A percentile compares a stretch with the other conserved stretches of the same genome.
These are phyloP conservation scores for Chanos chanos DNA, from an alignment of 2,797 vertebrate genomes.

Conservation along the genomic window DNA sequence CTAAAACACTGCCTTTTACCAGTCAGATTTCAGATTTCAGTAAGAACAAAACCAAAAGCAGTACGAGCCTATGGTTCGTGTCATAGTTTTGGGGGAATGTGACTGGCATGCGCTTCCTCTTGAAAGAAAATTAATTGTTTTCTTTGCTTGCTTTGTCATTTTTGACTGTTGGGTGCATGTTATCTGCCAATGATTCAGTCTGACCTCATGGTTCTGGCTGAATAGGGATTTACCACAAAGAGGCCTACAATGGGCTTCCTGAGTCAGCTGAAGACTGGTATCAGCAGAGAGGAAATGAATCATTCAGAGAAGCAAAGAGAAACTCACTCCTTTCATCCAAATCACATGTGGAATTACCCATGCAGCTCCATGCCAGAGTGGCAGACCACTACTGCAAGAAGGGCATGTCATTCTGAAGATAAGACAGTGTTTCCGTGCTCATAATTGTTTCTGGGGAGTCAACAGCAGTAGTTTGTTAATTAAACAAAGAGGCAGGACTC, in stretches of 20 bases:
- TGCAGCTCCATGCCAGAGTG: conserved; percentile 5
- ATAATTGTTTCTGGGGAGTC: conserved; percentile 26
- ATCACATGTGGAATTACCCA: neutral
- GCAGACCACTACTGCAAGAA: neutral
- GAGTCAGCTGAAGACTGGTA: conserved; percentile 8
- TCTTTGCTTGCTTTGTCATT: neutral
- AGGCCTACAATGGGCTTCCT: neutral
- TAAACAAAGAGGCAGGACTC: conserved; percentile 6
- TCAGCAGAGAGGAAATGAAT: conserved; percentile 18
- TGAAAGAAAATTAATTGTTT: neutral
- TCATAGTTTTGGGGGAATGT: neutral
- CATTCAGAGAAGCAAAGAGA: conserved; percentile 5
- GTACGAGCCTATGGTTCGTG: too few relatives aligned
- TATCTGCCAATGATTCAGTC: neutral
- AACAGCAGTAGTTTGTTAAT: conserved; percentile 25
- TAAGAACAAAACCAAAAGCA: too few relatives aligned
- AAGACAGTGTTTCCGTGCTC: neutral
- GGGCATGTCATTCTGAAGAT: conserved; percentile 21
- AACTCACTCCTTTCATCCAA: conserved; percentile 11
- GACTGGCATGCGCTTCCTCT: neutral
- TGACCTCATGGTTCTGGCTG: conserved; percentile 18
- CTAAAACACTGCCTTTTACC: too few relatives aligned
- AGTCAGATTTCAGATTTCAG: too few relatives aligned
- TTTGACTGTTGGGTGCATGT: neutral
- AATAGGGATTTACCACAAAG: conserved; percentile 7